Conservation (phyloP, 2,888 invertebrate genomes). For the Acanthopleura granulata region DNA sequence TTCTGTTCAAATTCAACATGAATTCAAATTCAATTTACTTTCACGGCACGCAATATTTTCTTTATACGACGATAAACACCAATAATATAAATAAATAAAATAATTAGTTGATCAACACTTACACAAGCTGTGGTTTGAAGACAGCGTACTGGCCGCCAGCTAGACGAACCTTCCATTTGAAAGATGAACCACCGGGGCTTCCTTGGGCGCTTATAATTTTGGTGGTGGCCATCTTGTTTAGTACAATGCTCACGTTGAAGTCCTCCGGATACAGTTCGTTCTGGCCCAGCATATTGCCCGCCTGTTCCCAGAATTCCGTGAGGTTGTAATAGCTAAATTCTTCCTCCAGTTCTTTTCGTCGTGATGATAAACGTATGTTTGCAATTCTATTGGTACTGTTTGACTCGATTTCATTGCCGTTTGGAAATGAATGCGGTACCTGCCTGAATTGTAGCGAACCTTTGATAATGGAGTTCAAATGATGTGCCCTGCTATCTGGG, state of each 20-base stretch:
- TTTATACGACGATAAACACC: no score
- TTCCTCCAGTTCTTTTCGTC: not conserved
- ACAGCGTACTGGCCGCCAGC: not conserved
- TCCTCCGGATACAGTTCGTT: not conserved
- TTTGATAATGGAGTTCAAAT: no score
- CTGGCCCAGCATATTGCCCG: not conserved
- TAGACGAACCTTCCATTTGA: not conserved
- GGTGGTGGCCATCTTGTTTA: not conserved
- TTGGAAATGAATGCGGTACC: no score
- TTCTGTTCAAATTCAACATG: no score
- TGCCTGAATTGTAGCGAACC: no score
- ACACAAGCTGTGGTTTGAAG: conserved; percentile 17
- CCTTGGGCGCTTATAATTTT: not conserved
- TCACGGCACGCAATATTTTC: no score
- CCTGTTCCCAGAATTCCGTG: not conserved
- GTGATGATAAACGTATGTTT: no score
- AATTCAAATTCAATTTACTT: no score
- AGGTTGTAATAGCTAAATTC: not conserved
- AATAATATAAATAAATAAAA: not conserved
- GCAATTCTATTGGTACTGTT: no score
- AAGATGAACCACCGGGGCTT: not conserved
- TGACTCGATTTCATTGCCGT: no score
- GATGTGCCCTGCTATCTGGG: no score
- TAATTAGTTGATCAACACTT: not conserved
- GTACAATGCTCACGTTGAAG: not conserved